phyloP scores from a whole-genome alignment of 2,797 vertebrate genomes.

The Lithobates pipiens region DNA sequence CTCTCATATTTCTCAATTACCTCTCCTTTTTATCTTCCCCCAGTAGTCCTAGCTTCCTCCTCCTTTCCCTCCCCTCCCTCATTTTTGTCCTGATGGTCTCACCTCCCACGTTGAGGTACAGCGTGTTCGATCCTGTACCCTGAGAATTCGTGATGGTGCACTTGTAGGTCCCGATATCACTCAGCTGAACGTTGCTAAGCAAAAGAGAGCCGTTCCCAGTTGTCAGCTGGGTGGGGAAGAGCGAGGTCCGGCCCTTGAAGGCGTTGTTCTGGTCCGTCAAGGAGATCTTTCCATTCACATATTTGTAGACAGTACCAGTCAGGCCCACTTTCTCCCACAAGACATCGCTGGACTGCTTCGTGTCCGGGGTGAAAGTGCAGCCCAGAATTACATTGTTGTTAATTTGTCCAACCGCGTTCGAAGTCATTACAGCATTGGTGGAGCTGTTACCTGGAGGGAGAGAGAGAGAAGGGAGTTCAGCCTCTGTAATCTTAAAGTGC shows the following conservation, averaged over 20 bases:
- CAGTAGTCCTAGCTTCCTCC: too few relatives aligned
- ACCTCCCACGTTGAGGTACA: constrained; percentile 80
- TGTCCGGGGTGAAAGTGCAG: constrained; percentile 70
- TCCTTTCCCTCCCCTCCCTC: neutral
- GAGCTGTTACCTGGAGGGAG: constrained; percentile 3
- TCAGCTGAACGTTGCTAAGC: constrained; percentile 70
- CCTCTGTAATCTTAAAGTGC: too few relatives aligned
- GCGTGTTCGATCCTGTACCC: constrained; percentile 69
- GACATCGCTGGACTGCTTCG: constrained; percentile 67
- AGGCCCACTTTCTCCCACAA: constrained; percentile 79
- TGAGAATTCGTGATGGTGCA: constrained; percentile 75
- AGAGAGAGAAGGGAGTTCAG: neutral
- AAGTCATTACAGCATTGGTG: constrained; percentile 5
- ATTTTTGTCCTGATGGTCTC: constrained; percentile 56
- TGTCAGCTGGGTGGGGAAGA: constrained; percentile 68
- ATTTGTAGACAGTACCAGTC: constrained; percentile 77
- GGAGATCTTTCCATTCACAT: constrained; percentile 69
- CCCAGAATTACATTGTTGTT: constrained; percentile 67
- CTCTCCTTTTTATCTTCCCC: too few relatives aligned
- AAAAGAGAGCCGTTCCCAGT: constrained; percentile 79
- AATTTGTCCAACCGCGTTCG: constrained; percentile 65
- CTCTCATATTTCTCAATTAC: too few relatives aligned
- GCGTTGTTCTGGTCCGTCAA: constrained; percentile 72
- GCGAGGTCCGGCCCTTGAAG: constrained; percentile 73
- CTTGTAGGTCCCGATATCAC: constrained; percentile 74